Evolutionary conservation across 2,797 vertebrate genomes (phyloP), one percentile per base, ranked within the genome.

Genomic region (Amniataba percoides): DNA sequence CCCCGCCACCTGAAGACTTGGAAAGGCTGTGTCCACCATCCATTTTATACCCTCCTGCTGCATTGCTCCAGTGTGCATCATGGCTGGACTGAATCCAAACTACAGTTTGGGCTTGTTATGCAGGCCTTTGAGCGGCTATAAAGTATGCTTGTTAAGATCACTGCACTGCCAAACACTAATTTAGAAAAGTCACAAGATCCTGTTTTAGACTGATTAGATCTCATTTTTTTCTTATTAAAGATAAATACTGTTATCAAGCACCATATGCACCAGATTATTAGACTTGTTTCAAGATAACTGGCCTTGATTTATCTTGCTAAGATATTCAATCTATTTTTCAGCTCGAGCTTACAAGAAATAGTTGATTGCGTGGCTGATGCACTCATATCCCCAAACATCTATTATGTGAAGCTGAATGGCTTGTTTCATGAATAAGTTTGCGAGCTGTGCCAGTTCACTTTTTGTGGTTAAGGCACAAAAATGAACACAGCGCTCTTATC

Each of bases 241-340:
- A 69, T 52, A 72, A 80, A 64, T 74, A 73, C 27, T 68, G 58
- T 78, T 82, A 78, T 80, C 65, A 63, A 75, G 48, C 64, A 49
- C 25, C 46, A 74, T 74, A 72, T 71, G 64, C 23, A 75, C 68
- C 45, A 70, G 36, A 74, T 81, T 68, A 78, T 74, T 67, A 51
- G 36, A 78, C 49, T 76, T 77, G 43, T 73, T 74, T 81, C 42
- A 78, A 74, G 43, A 79, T 82, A 83, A 80, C 78, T 75, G 78
- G 58, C 42, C 71, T 74, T 68, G 51, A 83, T 69, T 78, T 74
- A 71, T 78, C 36, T 60, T 21, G 10, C 67, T 53, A 57, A 66
- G 25, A 53, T 58, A 71, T 43, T 58, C 19, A 57, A 51, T 51
- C 56, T 43, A 43, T 76, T 61, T 77, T 81, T 69, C 36, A 74